phyloP scores from a whole-genome alignment of 2,797 vertebrate species.

The Odontamblyopus lacepedii region DNA sequence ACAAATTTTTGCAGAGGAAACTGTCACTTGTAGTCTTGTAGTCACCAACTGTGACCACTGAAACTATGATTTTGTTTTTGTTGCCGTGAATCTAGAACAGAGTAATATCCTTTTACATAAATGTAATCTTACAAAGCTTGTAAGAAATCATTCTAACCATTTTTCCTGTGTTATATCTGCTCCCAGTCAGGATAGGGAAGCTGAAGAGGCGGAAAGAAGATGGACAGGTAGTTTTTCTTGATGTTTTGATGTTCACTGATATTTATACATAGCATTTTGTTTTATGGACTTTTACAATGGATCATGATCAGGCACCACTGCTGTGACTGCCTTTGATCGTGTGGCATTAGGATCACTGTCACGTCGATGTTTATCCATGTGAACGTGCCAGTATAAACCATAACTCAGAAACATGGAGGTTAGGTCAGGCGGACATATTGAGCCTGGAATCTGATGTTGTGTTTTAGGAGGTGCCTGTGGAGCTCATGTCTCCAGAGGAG shows the following conservation, averaged over 20 bases:
- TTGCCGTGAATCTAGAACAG: background rate
- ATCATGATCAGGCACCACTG: conserved; percentile 22
- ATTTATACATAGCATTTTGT: conserved; percentile 9
- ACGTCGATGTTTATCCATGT: conserved; percentile 52
- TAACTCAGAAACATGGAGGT: conserved; percentile 43
- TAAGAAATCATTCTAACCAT: background rate
- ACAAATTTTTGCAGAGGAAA: background rate
- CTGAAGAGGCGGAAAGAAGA: conserved; percentile 97
- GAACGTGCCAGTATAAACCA: conserved; percentile 55
- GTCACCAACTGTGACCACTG: background rate
- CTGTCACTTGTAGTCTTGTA: background rate
- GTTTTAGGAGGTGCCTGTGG: conserved; percentile 88
- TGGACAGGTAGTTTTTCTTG: conserved; percentile 81
- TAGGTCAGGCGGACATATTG: conserved; percentile 34
- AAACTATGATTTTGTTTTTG: background rate
- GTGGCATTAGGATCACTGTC: conserved; percentile 60
- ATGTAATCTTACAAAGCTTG: background rate
- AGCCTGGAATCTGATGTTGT: conserved; percentile 54
- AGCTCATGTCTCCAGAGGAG: conserved; percentile 86
- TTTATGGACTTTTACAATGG: conserved; percentile 13
- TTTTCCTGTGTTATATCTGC: conserved; percentile 31
- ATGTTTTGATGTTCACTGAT: conserved; percentile 35
- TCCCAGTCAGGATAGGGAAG: conserved; percentile 94
- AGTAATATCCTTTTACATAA: background rate
- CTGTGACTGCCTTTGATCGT: conserved; percentile 42